Conservation (phyloP, 1,140 invertebrate species). For the Chionoecetes opilio region DNA sequence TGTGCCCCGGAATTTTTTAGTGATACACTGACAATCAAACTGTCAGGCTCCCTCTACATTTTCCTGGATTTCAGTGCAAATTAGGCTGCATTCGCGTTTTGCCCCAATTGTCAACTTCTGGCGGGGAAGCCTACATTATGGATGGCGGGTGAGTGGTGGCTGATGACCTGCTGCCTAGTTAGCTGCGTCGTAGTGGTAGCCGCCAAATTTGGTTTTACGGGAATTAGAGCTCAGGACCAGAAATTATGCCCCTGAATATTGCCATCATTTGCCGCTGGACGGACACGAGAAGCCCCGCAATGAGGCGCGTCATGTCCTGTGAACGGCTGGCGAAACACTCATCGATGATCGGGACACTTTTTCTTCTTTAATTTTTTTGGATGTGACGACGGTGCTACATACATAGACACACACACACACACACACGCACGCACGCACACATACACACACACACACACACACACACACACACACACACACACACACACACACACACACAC, state of each 20-base stretch:
- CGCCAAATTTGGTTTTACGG: constrained; percentile 60
- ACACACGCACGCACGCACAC: constrained; percentile 20
- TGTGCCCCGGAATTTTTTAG: constrained; percentile 76
- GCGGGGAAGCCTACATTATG: constrained; percentile 71
- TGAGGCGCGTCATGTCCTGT: constrained; percentile 36
- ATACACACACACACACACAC: constrained; percentile 53
- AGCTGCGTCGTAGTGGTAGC: constrained; percentile 37
- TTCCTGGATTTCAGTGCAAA: constrained; percentile 74
- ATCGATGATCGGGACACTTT: background rate
- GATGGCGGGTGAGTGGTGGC: constrained; percentile 60
- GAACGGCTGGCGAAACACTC: background rate
- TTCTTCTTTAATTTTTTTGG: background rate
- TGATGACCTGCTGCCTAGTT: constrained; percentile 45
- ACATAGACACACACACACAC: constrained; percentile 32
- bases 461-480: constrained; percentile 62
- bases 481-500: constrained; percentile 67
- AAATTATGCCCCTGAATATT: constrained; percentile 60
- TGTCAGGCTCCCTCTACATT: constrained; percentile 73
- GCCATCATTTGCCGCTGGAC: constrained; percentile 63
- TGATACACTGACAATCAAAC: constrained; percentile 77
- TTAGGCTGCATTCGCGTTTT: constrained; percentile 73
- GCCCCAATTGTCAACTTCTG: constrained; percentile 64
- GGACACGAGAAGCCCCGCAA: constrained; percentile 29
- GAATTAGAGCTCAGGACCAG: constrained; percentile 50
- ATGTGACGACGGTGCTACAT: background rate